Conservation (phyloP, 1,140 invertebrate genomes). For the Ceratina australensis region DNA sequence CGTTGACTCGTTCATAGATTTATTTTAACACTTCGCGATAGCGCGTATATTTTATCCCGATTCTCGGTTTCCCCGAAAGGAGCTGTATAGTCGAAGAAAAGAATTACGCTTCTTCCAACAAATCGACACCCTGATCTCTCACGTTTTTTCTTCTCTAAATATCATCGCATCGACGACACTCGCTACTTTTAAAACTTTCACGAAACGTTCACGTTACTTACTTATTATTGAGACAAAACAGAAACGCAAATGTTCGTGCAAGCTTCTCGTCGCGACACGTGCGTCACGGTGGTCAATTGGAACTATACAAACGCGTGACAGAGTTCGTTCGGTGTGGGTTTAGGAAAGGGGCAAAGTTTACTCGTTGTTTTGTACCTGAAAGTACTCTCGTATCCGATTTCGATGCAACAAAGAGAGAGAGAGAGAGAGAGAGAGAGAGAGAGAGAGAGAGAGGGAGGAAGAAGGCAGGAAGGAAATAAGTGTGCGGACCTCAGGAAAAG, state of each 20-base stretch:
- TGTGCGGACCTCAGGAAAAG: slow-evolving; percentile 67
- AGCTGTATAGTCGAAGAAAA: not conserved
- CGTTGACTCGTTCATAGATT: slow-evolving; percentile 44
- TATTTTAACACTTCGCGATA: slow-evolving; percentile 25
- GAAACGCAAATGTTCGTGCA: not conserved
- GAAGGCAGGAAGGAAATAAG: slow-evolving; percentile 35
- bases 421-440: slow-evolving; percentile 33
- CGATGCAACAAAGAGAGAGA: slow-evolving; percentile 37
- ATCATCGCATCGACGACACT: slow-evolving; percentile 22
- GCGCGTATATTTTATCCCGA: slow-evolving; percentile 23
- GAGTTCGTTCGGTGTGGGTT: not conserved
- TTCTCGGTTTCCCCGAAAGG: not conserved
- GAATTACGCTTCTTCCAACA: slow-evolving; percentile 17
- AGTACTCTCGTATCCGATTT: slow-evolving; percentile 69
- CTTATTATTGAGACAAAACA: not conserved
- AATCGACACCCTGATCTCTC: slow-evolving; percentile 54
- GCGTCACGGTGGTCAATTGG: slow-evolving; percentile 14
- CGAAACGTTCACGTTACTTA: not conserved
- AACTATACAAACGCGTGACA: not conserved
- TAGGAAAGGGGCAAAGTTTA: slow-evolving; percentile 50
- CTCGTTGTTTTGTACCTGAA: slow-evolving; percentile 74
- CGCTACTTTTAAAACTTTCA: slow-evolving; percentile 32
- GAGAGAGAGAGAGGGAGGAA: not conserved
- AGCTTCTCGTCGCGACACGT: not conserved
- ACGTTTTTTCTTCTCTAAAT: slow-evolving; percentile 25